Conservation (phyloP, 1,140 invertebrate species). For the Leguminivora glycinivorella region DNA sequence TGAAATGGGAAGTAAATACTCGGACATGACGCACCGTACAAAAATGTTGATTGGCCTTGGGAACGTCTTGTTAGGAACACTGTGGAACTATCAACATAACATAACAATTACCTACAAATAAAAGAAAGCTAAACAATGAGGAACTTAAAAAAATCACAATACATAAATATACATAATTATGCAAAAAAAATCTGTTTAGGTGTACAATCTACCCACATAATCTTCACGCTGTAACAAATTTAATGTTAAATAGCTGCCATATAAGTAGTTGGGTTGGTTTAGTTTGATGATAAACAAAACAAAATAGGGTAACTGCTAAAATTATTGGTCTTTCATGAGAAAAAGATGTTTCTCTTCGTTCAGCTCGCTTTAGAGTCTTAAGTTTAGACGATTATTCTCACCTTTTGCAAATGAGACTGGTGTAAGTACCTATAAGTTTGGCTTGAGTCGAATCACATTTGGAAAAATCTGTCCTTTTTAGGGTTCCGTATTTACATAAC, state of each 20-base stretch:
- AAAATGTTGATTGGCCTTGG: constrained; percentile 64
- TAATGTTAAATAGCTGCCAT: too few species aligned
- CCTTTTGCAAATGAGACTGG: background rate
- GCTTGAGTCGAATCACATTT: background rate
- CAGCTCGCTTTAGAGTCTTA: too few species aligned
- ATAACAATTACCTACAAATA: background rate
- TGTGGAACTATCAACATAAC: constrained; percentile 1
- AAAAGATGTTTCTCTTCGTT: too few species aligned
- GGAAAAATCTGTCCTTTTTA: background rate
- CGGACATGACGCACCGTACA: constrained; percentile 57
- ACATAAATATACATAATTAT: too few species aligned
- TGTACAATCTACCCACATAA: too few species aligned
- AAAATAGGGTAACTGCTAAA: too few species aligned
- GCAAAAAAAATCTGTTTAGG: too few species aligned
- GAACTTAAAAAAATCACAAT: background rate
- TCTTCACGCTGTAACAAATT: too few species aligned
- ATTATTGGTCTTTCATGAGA: too few species aligned
- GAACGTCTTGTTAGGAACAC: constrained; percentile 17
- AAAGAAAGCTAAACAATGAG: background rate
- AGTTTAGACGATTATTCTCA: too few species aligned
- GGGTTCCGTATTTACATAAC: background rate
- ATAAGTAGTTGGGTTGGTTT: too few species aligned
- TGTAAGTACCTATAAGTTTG: background rate
- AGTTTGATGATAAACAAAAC: too few species aligned
- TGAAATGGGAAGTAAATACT: constrained; percentile 64